Conservation (phyloP, 2,888 invertebrate genomes). For the Macrophya alboannulata region DNA sequence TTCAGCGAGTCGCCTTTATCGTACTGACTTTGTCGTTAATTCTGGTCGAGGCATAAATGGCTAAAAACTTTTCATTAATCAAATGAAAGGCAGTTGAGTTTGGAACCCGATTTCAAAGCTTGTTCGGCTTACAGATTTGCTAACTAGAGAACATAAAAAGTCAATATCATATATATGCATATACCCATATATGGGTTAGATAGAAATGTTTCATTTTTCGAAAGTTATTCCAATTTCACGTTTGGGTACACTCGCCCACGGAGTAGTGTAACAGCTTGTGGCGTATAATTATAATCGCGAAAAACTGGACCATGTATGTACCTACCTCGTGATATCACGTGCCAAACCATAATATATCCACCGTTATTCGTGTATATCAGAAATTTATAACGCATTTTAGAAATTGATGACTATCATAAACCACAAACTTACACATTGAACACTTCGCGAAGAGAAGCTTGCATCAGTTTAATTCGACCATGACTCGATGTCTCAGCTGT, state of each 20-base stretch:
- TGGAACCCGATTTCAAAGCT: background rate
- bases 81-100: slow-evolving; percentile 14
- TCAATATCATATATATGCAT: background rate
- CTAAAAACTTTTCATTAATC: background rate
- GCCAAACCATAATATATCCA: slow-evolving; percentile 26
- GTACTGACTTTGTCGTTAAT: slow-evolving; percentile 13
- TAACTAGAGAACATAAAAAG: background rate
- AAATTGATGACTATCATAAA: slow-evolving; percentile 1
- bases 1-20: background rate
- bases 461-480: slow-evolving; percentile 40
- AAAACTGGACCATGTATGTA: background rate
- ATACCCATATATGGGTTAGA: background rate
- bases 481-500: slow-evolving; percentile 33
- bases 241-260: background rate
- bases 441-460: slow-evolving; percentile 15
- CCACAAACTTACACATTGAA: background rate
- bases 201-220: background rate
- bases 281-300: background rate
- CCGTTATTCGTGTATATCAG: background rate
- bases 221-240: background rate
- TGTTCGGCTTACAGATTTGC: background rate
- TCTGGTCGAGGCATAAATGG: slow-evolving; percentile 1
- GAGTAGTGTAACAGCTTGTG: background rate
- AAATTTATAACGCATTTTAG: background rate
- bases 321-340: slow-evolving; percentile 7